Evolutionary conservation across 2,888 invertebrate species (phyloP).

Genomic region (Melangyna quadrimaculata): DNA sequence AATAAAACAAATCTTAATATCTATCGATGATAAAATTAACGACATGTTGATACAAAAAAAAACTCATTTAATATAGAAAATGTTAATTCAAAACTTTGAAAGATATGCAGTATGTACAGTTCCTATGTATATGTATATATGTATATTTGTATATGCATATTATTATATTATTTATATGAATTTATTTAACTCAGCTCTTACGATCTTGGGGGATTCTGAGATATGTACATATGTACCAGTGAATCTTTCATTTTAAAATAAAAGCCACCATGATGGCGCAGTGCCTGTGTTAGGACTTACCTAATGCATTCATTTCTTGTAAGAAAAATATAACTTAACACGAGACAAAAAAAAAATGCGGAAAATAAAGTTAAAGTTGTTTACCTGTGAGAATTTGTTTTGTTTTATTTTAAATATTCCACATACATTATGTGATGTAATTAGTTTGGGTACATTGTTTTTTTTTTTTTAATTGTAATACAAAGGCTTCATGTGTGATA

Average conservation of each 20-base stretch:
- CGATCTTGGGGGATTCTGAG: neutral
- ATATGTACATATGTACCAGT: too few species aligned
- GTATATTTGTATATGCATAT: too few species aligned
- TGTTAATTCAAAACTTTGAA: too few species aligned
- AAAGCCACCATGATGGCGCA: neutral
- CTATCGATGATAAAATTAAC: neutral
- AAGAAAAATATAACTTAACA: neutral
- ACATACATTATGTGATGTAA: neutral
- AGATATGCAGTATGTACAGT: too few species aligned
- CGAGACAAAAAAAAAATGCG: neutral
- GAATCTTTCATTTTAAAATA: neutral
- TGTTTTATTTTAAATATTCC: neutral
- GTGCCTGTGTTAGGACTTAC: neutral
- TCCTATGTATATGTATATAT: too few species aligned
- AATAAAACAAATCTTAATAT: constrained; percentile 16
- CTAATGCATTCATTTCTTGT: neutral
- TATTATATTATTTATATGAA: too few species aligned
- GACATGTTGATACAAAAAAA: too few species aligned
- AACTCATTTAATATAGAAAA: too few species aligned
- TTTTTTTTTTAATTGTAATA: neutral
- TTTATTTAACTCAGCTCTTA: neutral
- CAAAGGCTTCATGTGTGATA: neutral
- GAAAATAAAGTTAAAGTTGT: neutral
- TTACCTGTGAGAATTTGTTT: neutral
- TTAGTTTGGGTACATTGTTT: neutral